These are phyloP conservation scores for Intoshia linei DNA, from an alignment of 1,140 invertebrate genomes.

Conservation along the genomic window DNA sequence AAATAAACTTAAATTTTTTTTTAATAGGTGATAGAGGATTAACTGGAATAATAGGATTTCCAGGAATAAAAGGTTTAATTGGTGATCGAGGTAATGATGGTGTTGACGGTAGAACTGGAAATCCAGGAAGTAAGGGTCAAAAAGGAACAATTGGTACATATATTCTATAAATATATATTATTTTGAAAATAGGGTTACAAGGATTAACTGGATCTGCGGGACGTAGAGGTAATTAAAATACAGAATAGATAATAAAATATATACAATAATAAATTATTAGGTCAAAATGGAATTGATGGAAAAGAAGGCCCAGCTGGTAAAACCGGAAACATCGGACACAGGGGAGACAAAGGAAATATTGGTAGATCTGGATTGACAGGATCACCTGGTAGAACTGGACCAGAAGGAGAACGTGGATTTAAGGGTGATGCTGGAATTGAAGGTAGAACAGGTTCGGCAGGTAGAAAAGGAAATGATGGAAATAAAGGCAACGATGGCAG, in stretches of 20 bases:
- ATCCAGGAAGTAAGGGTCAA: background rate
- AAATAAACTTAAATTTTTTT: too few species aligned
- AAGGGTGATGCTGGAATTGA: background rate
- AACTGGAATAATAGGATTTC: background rate
- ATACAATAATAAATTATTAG: background rate
- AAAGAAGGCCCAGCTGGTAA: background rate
- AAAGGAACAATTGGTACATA: background rate
- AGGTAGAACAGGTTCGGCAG: background rate
- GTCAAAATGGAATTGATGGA: background rate
- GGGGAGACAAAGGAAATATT: background rate
- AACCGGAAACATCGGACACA: background rate
- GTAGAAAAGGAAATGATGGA: background rate
- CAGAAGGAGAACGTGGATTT: background rate
- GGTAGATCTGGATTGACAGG: background rate
- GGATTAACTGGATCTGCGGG: background rate
- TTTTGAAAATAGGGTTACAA: background rate
- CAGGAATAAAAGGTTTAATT: background rate
- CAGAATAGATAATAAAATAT: background rate
- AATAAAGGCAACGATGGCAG: too few species aligned
- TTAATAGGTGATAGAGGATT: background rate
- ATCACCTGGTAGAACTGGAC: conserved; percentile 1
- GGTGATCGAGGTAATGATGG: background rate
- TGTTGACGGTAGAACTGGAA: background rate
- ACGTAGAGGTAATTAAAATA: background rate
- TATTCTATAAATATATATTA: background rate